Percentiles rank a stretch among this genome's conserved stretches.
Evolutionary conservation across 2,888 invertebrate genomes (phyloP).

Genomic region (Pachymerium ferrugineum): DNA sequence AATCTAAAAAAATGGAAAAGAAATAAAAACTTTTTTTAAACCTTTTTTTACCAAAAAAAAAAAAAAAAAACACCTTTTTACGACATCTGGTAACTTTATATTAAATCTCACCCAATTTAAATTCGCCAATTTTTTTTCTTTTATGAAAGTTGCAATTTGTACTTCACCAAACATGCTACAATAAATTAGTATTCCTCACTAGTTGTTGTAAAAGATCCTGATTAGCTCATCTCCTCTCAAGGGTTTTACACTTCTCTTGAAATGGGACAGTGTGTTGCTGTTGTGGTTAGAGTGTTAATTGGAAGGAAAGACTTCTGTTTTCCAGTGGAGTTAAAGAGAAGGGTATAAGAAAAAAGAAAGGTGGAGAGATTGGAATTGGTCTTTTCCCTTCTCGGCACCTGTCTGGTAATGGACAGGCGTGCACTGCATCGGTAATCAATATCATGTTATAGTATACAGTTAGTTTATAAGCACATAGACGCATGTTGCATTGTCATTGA

Average conservation of each 20-base stretch:
- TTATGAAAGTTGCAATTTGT: too few species aligned
- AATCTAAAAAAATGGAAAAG: too few species aligned
- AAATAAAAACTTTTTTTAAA: too few species aligned
- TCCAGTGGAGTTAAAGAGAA: too few species aligned
- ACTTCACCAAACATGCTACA: neutral
- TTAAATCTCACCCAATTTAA: too few species aligned
- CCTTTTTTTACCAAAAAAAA: too few species aligned
- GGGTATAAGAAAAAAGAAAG: neutral
- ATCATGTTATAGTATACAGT: neutral
- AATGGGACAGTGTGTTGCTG: neutral
- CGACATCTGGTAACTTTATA: too few species aligned
- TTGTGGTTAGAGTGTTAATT: neutral
- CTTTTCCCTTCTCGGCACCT: neutral
- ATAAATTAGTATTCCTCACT: neutral
- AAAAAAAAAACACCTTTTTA: too few species aligned
- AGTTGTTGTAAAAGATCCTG: neutral
- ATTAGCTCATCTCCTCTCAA: neutral
- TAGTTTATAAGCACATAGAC: neutral
- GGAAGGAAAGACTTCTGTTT: neutral
- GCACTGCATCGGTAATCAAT: neutral
- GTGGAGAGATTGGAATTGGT: neutral
- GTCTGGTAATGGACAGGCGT: neutral
- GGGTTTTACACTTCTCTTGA: neutral
- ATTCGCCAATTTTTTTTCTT: too few species aligned
- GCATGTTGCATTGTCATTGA: neutral